Conservation (phyloP, 2,113 vertebrate species). For the Anser cygnoides region DNA sequence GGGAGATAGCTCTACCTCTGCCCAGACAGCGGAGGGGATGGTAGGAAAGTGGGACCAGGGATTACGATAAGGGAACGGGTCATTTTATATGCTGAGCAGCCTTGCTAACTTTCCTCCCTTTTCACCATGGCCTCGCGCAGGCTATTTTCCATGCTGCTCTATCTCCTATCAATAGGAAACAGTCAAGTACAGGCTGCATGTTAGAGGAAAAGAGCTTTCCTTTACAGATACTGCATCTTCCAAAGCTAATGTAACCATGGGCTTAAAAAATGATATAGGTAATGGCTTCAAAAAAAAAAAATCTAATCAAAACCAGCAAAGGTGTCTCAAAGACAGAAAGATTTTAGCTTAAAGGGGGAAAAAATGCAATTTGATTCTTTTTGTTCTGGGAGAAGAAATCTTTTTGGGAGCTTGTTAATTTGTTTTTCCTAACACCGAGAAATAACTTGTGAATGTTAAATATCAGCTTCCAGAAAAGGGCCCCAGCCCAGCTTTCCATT, state of each 20-base stretch:
- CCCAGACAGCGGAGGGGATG: conserved; percentile 47
- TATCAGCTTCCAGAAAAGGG: background rate
- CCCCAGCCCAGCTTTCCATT: background rate
- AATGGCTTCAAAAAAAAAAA: conserved; percentile 12
- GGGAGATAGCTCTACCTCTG: conserved; percentile 29
- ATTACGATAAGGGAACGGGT: conserved; percentile 62
- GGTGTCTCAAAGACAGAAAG: background rate
- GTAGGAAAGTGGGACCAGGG: conserved; percentile 22
- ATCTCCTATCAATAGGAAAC: conserved; percentile 72
- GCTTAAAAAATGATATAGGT: conserved; percentile 66
- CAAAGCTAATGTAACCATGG: conserved; percentile 50
- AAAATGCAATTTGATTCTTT: background rate
- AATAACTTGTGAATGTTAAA: background rate
- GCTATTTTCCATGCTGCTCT: conserved; percentile 69
- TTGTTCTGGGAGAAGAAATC: background rate
- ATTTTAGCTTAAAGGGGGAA: background rate
- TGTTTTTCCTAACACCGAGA: background rate
- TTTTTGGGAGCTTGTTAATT: background rate
- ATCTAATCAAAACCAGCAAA: background rate
- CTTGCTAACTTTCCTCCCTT: background rate
- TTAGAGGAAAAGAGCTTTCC: background rate
- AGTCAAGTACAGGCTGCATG: conserved; percentile 38
- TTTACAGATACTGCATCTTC: conserved; percentile 27
- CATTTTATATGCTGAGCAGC: conserved; percentile 63
- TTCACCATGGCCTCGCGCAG: conserved; percentile 6